phyloP scores from a whole-genome alignment of 1,140 invertebrate species.

The Liolophura sinensis region DNA sequence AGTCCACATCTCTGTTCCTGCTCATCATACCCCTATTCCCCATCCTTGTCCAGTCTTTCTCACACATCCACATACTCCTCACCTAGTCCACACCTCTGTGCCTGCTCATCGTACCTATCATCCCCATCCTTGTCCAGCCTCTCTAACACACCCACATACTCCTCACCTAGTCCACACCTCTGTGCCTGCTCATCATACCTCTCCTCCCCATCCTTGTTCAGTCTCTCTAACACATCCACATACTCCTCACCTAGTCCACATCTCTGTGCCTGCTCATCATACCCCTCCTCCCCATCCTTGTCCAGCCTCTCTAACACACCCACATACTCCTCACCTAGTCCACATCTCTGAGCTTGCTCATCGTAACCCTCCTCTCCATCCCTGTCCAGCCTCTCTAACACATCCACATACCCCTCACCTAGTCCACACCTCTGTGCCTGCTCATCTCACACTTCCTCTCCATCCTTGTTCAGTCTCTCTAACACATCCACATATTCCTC shows the following conservation, averaged over 20 bases:
- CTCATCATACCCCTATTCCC: background rate
- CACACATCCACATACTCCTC: conserved; percentile 6
- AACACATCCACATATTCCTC: background rate
- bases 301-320: conserved; percentile 1
- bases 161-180: background rate
- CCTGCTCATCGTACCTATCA: conserved; percentile 40
- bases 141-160: background rate
- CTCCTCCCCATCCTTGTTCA: background rate
- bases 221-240: background rate
- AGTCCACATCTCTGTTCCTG: background rate
- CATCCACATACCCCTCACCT: conserved; percentile 22
- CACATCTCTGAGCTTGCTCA: background rate
- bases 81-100: conserved; percentile 44
- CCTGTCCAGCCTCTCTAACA: background rate
- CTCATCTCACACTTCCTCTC: conserved; percentile 39
- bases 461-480: conserved; percentile 15
- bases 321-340: background rate
- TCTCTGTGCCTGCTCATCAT: conserved; percentile 35
- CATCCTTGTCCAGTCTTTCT: background rate
- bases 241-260: conserved; percentile 40
- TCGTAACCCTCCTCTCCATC: background rate
- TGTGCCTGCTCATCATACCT: background rate
- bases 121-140: conserved; percentile 26
- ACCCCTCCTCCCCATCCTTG: conserved; percentile 38
- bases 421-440: conserved; percentile 44